Evolutionary conservation across 2,888 invertebrate species (phyloP), one percentile per base, ranked within the genome.

Genomic region (Blomia tropicalis): DNA sequence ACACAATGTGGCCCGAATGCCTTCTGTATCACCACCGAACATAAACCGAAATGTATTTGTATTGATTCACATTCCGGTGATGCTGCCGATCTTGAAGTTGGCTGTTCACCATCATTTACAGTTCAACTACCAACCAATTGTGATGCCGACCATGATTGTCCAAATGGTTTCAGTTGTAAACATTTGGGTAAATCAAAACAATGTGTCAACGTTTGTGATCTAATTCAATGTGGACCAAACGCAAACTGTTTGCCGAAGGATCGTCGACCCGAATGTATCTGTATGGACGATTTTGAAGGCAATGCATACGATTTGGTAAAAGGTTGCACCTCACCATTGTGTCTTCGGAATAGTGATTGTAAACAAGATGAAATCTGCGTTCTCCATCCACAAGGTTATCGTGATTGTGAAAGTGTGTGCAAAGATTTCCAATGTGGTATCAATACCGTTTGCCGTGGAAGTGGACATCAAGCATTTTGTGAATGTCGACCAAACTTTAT

Each of bases 61-160:
- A 83, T 85, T 41, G 80, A 82, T 63, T 87, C 88, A 27, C 83
- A 83, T 72, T 77, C 88, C 30, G 90, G 90, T 7, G 85, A 89
- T 74, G 86, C 90, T 1, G 65, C 64, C 41, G 67, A 69, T 63
- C 64, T 67, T 5, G 65, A 63, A 17, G 58, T 66, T 5, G 85
- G 69, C 32, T 67, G 88, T 88, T 0, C 78, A 79, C 68, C 60
- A 32, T 22, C 17, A 5, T 29, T 32, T 2, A 29, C 51, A 1
- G 51, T 64, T 60, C 43, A 60, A 32, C 56, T 63, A 11, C 56
- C 41, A 1, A 11, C 65, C 31, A 65, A 62, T 60, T 68, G 68
- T 54, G 62, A 58, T 27, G 56, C 62, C 14, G 66, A 68, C 47
- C 27, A 56, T 3, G 66, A 64, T 1, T 68, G 68, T 59, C 58